phyloP scores from a whole-genome alignment of 2,113 vertebrate genomes.

The Syngnathus typhle region DNA sequence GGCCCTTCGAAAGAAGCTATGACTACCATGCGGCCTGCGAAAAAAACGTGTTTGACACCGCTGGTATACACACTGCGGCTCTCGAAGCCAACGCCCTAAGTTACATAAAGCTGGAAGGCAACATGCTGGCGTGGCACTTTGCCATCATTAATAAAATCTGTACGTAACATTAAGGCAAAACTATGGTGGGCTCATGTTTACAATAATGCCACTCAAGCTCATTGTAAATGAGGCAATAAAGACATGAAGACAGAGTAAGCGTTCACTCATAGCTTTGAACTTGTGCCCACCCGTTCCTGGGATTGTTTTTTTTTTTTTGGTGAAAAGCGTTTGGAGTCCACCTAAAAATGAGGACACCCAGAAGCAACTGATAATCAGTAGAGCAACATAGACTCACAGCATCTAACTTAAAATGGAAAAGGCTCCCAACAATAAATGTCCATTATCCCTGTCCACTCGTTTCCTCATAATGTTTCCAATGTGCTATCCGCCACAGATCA shows the following conservation, averaged over 20 bases:
- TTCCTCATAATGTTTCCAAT: conserved; percentile 30
- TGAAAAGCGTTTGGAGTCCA: conserved; percentile 38
- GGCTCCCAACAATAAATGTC: conserved; percentile 17
- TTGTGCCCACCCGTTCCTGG: conserved; percentile 50
- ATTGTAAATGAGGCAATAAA: conserved; percentile 10
- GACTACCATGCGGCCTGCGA: too few species aligned
- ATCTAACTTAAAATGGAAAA: conserved; percentile 9
- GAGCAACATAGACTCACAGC: neutral
- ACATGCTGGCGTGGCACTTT: neutral
- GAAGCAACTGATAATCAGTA: conserved; percentile 9
- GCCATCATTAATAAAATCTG: conserved; percentile 1
- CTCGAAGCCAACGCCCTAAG: too few species aligned
- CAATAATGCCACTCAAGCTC: neutral
- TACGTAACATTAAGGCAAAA: neutral
- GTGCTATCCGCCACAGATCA: conserved; percentile 40
- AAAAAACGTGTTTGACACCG: too few species aligned
- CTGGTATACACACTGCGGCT: neutral
- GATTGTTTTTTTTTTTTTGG: conserved; percentile 50
- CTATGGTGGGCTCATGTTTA: neutral
- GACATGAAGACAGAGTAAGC: conserved; percentile 15
- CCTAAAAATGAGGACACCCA: conserved; percentile 12
- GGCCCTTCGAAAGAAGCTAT: too few species aligned
- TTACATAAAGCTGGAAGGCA: neutral
- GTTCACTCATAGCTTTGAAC: conserved; percentile 48
- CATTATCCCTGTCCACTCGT: conserved; percentile 3